phyloP scores from a whole-genome alignment of 2,113 vertebrate species.

The Chaetura pelagica region DNA sequence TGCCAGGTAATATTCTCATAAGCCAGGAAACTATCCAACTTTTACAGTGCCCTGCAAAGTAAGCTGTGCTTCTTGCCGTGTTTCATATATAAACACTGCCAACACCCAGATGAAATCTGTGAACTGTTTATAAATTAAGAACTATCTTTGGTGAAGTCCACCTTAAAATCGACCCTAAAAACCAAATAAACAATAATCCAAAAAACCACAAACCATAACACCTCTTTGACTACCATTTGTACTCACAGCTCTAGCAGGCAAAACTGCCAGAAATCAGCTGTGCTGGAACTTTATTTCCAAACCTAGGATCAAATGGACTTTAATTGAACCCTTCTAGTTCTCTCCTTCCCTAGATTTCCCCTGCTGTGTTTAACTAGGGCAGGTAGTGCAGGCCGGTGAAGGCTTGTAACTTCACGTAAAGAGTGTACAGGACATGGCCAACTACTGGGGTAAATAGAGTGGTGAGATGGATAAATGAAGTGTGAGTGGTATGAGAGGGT shows the following conservation, averaged over 20 bases:
- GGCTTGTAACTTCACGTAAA: not conserved
- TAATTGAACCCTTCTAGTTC: not conserved
- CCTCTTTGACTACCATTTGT: not conserved
- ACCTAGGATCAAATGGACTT: not conserved
- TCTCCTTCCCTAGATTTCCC: not conserved
- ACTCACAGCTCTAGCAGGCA: not conserved
- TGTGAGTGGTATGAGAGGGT: fast-evolving
- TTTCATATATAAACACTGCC: not conserved
- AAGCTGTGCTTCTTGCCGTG: not conserved
- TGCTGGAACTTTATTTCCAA: not conserved
- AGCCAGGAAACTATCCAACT: not conserved
- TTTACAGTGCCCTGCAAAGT: not conserved
- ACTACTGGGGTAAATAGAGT: not conserved
- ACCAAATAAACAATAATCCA: not conserved
- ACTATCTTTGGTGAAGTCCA: not conserved
- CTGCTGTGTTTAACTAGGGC: not conserved
- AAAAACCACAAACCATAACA: not conserved
- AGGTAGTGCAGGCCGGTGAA: not conserved
- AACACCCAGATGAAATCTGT: not conserved
- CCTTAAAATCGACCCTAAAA: not conserved
- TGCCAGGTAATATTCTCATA: not conserved
- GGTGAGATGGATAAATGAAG: not conserved
- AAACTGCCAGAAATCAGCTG: not conserved
- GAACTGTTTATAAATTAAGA: not conserved
- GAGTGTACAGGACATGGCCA: not conserved